phyloP scores from a whole-genome alignment of 1,140 invertebrate genomes.

The Heterodera carotae region DNA sequence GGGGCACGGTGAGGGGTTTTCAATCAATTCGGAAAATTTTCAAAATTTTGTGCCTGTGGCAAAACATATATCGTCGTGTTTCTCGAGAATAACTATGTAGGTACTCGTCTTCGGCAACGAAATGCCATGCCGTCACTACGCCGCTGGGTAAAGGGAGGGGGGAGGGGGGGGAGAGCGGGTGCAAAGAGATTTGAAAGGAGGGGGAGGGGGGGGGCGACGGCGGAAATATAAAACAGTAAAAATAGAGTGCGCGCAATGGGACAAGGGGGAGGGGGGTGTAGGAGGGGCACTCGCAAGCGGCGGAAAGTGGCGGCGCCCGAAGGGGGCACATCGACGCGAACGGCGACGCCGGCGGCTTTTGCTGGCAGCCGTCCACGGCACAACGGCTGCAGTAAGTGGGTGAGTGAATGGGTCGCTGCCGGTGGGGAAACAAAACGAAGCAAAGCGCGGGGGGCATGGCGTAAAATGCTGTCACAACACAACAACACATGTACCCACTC shows the following conservation, averaged over 20 bases:
- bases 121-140: background rate
- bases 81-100: background rate
- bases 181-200: background rate
- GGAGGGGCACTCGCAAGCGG: background rate
- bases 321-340: background rate
- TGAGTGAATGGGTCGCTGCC: no score
- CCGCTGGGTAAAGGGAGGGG: background rate
- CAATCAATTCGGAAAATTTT: no score
- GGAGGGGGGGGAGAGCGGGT: background rate
- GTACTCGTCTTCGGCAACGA: background rate
- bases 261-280: no score
- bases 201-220: background rate
- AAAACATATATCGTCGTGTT: background rate
- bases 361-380: background rate
- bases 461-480: background rate
- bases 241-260: conserved; percentile 13
- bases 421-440: no score
- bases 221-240: conserved; percentile 23
- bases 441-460: background rate
- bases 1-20: no score
- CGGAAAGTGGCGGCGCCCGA: background rate
- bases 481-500: no score
- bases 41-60: no score
- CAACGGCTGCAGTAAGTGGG: no score
- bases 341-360: background rate